Conservation (phyloP, 2,113 vertebrate species). For the Macroglossus sobrinus region DNA sequence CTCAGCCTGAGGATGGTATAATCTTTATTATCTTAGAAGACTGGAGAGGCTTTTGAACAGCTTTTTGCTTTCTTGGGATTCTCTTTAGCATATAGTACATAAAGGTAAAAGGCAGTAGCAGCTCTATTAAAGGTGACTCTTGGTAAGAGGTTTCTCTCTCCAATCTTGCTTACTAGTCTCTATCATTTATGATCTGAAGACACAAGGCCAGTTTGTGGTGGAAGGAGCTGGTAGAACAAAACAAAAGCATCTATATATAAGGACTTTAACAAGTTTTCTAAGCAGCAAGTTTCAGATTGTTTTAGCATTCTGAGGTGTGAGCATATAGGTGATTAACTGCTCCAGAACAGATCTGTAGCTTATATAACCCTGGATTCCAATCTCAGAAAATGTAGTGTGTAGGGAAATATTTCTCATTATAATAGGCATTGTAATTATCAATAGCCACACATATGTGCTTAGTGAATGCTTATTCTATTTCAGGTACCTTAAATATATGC, state of each 20-base stretch:
- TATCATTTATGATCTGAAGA: neutral
- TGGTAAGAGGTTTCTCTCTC: neutral
- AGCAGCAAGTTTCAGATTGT: neutral
- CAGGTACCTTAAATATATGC: neutral
- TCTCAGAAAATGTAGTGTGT: neutral
- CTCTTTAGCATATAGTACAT: neutral
- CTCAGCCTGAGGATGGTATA: neutral
- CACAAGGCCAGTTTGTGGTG: neutral
- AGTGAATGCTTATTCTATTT: neutral
- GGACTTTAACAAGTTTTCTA: neutral
- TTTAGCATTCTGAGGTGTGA: neutral
- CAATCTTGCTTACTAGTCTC: neutral
- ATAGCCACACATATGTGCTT: neutral
- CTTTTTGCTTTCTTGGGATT: neutral
- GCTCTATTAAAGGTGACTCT: neutral
- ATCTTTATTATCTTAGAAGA: constrained; percentile 6
- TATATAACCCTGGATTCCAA: neutral
- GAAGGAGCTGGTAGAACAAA: neutral
- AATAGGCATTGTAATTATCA: neutral
- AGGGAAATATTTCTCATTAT: neutral
- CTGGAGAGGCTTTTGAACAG: neutral
- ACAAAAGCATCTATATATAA: neutral
- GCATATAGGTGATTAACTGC: neutral
- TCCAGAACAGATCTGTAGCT: neutral
- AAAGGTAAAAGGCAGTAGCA: neutral